phyloP scores from a whole-genome alignment of 1,140 invertebrate genomes.

The Conopomorpha cramerella region DNA sequence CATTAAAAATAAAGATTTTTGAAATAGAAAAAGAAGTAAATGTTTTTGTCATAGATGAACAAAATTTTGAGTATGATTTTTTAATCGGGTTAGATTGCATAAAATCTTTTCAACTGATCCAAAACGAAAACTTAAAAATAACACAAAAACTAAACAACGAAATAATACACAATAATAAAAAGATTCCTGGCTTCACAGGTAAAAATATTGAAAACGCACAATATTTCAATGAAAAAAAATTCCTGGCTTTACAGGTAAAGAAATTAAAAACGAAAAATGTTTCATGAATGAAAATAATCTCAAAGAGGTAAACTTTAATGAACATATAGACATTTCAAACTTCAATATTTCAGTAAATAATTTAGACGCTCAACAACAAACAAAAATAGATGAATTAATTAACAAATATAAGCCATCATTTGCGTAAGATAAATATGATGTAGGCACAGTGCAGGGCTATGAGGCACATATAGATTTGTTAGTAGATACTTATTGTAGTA shows the following conservation, averaged over 20 bases:
- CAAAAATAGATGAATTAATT: constrained; percentile 14
- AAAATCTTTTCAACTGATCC: constrained; percentile 7
- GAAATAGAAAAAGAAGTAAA: constrained; percentile 14
- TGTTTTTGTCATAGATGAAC: too few relatives aligned
- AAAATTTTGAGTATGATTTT: too few relatives aligned
- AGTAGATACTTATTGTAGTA: constrained; percentile 19
- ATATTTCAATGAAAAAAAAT: constrained; percentile 5
- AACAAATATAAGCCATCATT: constrained; percentile 17
- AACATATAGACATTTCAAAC: constrained; percentile 13
- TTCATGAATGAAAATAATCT: constrained; percentile 2
- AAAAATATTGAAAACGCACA: too few relatives aligned
- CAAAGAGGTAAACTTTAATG: constrained; percentile 16
- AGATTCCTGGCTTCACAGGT: too few relatives aligned
- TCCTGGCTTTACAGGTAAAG: too few relatives aligned
- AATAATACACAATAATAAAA: too few relatives aligned
- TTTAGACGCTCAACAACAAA: constrained; percentile 11
- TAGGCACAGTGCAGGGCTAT: constrained; percentile 14
- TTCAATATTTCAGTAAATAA: constrained; percentile 17
- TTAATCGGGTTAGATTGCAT: too few relatives aligned
- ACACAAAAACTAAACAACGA: too few relatives aligned
- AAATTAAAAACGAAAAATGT: neutral
- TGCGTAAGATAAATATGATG: constrained; percentile 18
- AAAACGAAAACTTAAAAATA: constrained; percentile 9
- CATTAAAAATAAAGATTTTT: constrained; percentile 14
- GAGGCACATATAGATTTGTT: constrained; percentile 20